Conservation (phyloP, 2,113 vertebrate genomes). For the Gracilinanus agilis region DNA sequence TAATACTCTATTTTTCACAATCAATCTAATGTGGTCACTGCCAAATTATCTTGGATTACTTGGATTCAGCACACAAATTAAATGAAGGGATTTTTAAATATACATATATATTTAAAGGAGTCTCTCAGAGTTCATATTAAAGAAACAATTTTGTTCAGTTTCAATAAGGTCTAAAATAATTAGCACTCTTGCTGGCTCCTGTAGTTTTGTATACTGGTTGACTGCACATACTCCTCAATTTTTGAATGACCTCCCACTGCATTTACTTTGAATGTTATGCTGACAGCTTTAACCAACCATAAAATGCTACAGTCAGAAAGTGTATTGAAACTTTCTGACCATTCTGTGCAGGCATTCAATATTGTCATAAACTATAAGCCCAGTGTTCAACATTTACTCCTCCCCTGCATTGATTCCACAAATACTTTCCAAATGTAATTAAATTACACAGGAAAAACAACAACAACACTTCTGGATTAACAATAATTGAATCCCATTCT, state of each 20-base stretch:
- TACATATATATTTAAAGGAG: neutral
- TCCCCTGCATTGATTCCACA: slow-evolving; percentile 49
- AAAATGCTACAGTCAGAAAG: slow-evolving; percentile 65
- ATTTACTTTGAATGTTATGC: slow-evolving; percentile 60
- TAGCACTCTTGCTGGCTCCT: neutral
- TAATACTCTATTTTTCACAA: slow-evolving; percentile 1
- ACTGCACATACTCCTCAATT: slow-evolving; percentile 29
- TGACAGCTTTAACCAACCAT: slow-evolving; percentile 78
- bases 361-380: slow-evolving; percentile 58
- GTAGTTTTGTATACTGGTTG: neutral
- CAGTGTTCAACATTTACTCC: slow-evolving; percentile 20
- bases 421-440: slow-evolving; percentile 69
- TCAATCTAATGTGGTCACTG: slow-evolving; percentile 10
- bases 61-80: slow-evolving; percentile 16
- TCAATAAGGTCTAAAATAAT: slow-evolving; percentile 40
- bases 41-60: neutral
- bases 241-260: slow-evolving; percentile 38
- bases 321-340: slow-evolving; percentile 53
- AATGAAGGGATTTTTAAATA: slow-evolving; percentile 24
- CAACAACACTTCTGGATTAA: slow-evolving; percentile 55
- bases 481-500: slow-evolving; percentile 81
- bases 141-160: neutral
- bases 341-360: slow-evolving; percentile 56
- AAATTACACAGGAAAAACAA: slow-evolving; percentile 66
- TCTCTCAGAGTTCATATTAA: neutral